Percentiles rank a stretch among this genome's conserved stretches.
Conservation (phyloP, 2,113 vertebrate genomes). For the Puntigrus tetrazona region DNA sequence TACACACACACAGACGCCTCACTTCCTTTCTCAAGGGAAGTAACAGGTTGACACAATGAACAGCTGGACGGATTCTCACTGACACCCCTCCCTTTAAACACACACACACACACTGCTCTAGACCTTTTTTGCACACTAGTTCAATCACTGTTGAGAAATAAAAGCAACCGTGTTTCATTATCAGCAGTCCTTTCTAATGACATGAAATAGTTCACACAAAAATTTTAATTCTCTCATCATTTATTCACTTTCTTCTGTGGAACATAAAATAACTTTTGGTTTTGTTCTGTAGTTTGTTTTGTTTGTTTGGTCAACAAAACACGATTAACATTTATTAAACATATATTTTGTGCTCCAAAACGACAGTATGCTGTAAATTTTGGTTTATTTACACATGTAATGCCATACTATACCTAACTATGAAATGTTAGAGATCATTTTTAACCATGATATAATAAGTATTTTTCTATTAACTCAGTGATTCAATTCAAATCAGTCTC, state of each 20-base stretch:
- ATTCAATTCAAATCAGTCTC: too few relatives aligned
- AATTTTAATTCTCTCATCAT: neutral
- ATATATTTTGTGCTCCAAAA: neutral
- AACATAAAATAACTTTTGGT: neutral
- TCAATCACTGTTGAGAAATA: neutral
- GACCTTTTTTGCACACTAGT: neutral
- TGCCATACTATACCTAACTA: neutral
- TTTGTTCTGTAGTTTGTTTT: too few relatives aligned
- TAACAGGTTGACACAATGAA: constrained; percentile 68
- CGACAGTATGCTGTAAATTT: neutral
- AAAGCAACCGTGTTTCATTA: neutral
- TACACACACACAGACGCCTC: constrained; percentile 6
- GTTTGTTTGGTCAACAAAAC: neutral
- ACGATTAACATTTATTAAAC: neutral
- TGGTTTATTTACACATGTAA: neutral
- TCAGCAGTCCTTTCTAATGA: neutral
- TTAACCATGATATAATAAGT: neutral
- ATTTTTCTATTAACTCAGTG: neutral
- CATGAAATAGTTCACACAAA: neutral
- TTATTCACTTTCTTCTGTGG: neutral
- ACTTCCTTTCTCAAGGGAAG: constrained; percentile 57
- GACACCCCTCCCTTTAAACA: constrained; percentile 28
- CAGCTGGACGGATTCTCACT: constrained; percentile 75
- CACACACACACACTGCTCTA: constrained; percentile 47
- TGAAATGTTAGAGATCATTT: neutral